Evolutionary conservation across 2,888 invertebrate species (phyloP).

Genomic region (Hemicrepidius hirtus): DNA sequence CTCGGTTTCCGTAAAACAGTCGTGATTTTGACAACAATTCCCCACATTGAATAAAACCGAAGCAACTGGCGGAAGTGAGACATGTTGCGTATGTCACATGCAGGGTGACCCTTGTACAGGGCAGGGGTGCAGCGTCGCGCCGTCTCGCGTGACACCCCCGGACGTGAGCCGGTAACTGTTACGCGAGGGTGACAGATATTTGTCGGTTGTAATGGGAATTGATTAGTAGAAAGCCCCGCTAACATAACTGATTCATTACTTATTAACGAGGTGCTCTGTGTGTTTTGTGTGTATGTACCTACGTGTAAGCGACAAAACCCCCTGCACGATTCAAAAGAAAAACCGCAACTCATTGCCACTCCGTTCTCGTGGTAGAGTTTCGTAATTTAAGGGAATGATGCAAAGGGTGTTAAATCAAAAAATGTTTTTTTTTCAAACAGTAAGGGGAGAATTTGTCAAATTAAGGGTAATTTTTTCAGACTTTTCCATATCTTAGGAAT

Average conservation of each 20-base stretch:
- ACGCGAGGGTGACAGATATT: constrained; percentile 55
- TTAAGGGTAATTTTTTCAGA: no score
- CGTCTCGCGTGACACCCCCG: constrained; percentile 53
- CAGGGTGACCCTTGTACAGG: constrained; percentile 55
- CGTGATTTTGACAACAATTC: constrained; percentile 41
- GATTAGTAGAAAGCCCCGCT: constrained; percentile 50
- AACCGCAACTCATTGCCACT: background rate
- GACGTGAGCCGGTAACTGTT: constrained; percentile 49
- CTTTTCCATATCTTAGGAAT: no score
- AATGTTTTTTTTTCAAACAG: no score
- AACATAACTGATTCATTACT: constrained; percentile 42
- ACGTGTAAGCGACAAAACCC: constrained; percentile 5
- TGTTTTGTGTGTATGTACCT: no score
- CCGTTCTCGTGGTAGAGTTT: background rate
- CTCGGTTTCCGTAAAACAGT: constrained; percentile 29
- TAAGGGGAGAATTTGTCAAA: no score
- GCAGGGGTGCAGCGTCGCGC: constrained; percentile 50
- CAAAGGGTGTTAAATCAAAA: background rate
- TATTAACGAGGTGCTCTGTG: constrained; percentile 35
- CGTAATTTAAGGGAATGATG: background rate
- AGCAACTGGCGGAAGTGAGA: constrained; percentile 59
- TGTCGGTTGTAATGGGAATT: constrained; percentile 59
- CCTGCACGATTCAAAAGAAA: background rate
- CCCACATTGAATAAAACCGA: constrained; percentile 53
- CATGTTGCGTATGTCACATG: constrained; percentile 60